Evolutionary conservation across 2,113 vertebrate genomes (phyloP).

Genomic region (Oxyruncus cristatus): DNA sequence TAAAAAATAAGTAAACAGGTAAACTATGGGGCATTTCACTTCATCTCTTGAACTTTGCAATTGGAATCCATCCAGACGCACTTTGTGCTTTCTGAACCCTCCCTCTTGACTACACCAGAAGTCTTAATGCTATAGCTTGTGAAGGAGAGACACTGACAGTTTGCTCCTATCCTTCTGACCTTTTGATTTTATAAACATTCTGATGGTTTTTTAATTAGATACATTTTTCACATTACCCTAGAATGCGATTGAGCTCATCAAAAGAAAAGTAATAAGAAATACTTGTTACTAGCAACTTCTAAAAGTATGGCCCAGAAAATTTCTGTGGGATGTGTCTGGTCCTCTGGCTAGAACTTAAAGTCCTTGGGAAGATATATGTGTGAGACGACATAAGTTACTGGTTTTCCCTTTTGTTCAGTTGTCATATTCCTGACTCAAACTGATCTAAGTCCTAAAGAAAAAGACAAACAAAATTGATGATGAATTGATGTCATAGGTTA

Average conservation of each 20-base stretch:
- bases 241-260: not conserved
- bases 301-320: not conserved
- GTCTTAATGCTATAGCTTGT: not conserved
- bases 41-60: not conserved
- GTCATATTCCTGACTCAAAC: not conserved
- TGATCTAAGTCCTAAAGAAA: not conserved
- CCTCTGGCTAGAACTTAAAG: not conserved
- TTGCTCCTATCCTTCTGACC: not conserved
- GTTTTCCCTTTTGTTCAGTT: not conserved
- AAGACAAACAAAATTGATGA: not conserved
- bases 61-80: not conserved
- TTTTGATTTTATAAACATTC: not conserved
- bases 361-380: not conserved
- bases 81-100: not conserved
- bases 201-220: not conserved
- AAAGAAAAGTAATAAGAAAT: not conserved
- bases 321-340: not conserved
- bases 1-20: not conserved
- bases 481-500: not conserved
- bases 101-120: not conserved
- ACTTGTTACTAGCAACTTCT: not conserved
- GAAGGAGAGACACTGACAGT: not conserved
- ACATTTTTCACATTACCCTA: not conserved
- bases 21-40: not conserved
- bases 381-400: not conserved